Evolutionary conservation across 2,113 vertebrate genomes (phyloP), one percentile per base, ranked within the genome.

Genomic region (Tichodroma muraria): DNA sequence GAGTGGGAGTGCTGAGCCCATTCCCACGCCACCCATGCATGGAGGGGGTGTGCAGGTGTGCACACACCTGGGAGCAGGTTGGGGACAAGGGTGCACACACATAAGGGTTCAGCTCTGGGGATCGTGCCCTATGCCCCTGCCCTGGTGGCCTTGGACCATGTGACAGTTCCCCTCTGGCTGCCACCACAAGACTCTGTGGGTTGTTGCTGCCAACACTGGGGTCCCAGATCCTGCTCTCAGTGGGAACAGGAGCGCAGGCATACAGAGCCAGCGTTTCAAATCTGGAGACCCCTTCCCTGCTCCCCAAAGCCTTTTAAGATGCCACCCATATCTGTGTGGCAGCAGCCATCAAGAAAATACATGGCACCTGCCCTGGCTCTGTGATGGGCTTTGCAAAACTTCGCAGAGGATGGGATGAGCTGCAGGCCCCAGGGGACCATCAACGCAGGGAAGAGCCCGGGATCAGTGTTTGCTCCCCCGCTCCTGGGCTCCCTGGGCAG

Each of bases 131-230:
- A 18, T 16, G 15, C 52, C 17, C 25, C 12, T 49, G 15, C 14
- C 35, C 6, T 0, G 0, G 31, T 65, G 64, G 52, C 24, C 40
- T 65, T 57, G 49, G 37, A 49, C 15, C 33, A 59, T 22, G 23
- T 7, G 13, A 83, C 0, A 0, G n/a, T 7, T 73, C 25, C 30
- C 18, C n/a, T 54, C 28, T 3, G 1, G 35, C 81, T 75, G 59
- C 33, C 47, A 57, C 31, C 75, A 23, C 0, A 1, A 59, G 28
- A 9, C 42, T 38, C 45, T 2, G 6, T 31, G 38, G 65, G 52
- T 53, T 24, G 5, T 22, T 45, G 15, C 54, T 81, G 81, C 30
- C 30, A 57, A 10, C 40, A 7, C 31, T 16, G 12, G 7, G 11
- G 25, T 35, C 47, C 30, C 49, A 68, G 49, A 30, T 81, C 33